Base-by-base conservation (phyloP, 2,888 invertebrate species). In the Hypolimnas misippus region DNA sequence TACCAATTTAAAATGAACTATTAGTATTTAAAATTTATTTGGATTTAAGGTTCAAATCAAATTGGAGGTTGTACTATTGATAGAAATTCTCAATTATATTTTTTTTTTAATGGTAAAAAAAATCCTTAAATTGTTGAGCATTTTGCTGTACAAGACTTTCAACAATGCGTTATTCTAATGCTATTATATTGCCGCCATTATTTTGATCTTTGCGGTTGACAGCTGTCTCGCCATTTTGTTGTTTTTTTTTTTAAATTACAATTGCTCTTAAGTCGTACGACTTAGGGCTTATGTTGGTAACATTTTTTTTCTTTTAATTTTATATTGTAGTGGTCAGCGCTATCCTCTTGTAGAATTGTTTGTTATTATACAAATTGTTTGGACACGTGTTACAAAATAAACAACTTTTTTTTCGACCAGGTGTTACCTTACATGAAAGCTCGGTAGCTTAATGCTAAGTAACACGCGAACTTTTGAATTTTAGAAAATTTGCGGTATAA, bases 201-300 rank as follows among this genome's bases (percentile, higher is more conserved):
- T 64, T 51, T 65, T 67, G 75, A 75, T 73, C 74, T 73, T 81
- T 89, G 89, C 74, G 89, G 89, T 87, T 80, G 81, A 80, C 83
- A 84, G 82, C 82, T 87, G 85, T 35, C 29, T 53, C 56, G 56
- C 65, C 63, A 66, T 66, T 63, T 66, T 59, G 53, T 17, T 53
- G 14, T 46, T 53, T 46, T 52, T 44, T 50, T 38, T 29, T 38
- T n/a, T 16, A 29, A 63, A 56, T 56, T 56, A 51, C 56, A 55
- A 31, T 52, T 56, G 46, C 46, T 56, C 51, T 25, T 29, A 63
- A 51, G 31, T 59, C 50, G 29, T 40, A 14, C 21, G 21, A 31
- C 21, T 63, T 56, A 55, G 52, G 55, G 31, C 16, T 53, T 62
- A 55, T 53, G 42, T 49, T 63, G 65, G 78, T 77, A 82, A 85